Evolutionary conservation across 2,797 vertebrate genomes (phyloP).

Genomic region (Cirrhinus molitorella): DNA sequence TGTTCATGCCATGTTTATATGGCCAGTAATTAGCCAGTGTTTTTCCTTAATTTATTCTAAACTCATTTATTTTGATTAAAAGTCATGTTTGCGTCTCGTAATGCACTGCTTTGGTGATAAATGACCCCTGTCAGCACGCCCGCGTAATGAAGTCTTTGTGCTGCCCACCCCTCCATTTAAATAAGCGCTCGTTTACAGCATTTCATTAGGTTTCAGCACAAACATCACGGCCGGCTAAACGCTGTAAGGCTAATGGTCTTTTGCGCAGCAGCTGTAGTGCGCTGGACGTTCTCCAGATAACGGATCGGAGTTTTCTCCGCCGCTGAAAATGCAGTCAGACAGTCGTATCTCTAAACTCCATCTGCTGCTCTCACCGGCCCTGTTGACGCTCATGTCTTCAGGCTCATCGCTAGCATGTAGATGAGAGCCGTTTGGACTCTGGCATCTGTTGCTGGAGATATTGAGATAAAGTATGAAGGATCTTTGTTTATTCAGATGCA

Average conservation of each 20-base stretch:
- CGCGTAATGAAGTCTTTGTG: conserved; percentile 44
- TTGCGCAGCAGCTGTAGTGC: conserved; percentile 20
- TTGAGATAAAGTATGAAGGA: neutral
- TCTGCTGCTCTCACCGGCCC: neutral
- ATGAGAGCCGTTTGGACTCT: neutral
- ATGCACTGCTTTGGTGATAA: conserved; percentile 40
- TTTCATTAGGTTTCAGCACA: conserved; percentile 70
- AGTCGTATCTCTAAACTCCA: conserved; percentile 33
- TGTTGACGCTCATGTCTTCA: neutral
- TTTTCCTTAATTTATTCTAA: neutral
- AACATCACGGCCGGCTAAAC: conserved; percentile 58
- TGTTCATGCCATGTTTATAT: neutral
- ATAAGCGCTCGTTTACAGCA: conserved; percentile 61
- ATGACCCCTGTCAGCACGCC: neutral
- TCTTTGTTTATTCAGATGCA: neutral
- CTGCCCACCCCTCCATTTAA: neutral
- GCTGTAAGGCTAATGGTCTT: neutral
- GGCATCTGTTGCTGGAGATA: conserved; percentile 2
- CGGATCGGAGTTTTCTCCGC: conserved; percentile 27
- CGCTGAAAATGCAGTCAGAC: conserved; percentile 49
- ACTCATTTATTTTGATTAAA: conserved; percentile 23
- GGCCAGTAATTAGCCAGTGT: conserved; percentile 19
- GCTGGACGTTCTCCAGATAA: conserved; percentile 34
- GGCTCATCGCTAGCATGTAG: neutral
- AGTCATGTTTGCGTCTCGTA: conserved; percentile 27